Evolutionary conservation across 2,113 vertebrate genomes (phyloP), one percentile per base, ranked within the genome.

Genomic region (Ammodytes dubius): DNA sequence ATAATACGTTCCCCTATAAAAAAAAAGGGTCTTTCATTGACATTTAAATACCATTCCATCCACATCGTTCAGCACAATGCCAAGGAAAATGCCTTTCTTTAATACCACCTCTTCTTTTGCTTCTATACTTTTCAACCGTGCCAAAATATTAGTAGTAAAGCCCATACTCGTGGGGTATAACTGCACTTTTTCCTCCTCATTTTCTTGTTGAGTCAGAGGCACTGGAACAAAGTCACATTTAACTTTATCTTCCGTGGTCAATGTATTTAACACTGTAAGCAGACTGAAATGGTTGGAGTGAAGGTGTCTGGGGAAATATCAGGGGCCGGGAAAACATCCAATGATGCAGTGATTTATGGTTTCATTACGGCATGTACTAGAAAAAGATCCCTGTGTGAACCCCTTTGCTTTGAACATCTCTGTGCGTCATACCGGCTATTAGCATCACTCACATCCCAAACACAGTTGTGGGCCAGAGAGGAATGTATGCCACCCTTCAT

Each of bases 271-370:
- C 84, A 85, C 76, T 87, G 85, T 84, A 90, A 90, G 82, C 83
- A 85, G 77, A 77, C 74, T 64, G 79, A 79, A 88, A 91, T 43
- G 81, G 82, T 76, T 80, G 70, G 80, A 91, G 76, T 65, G 74
- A 87, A 85, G 77, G 76, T 83, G 88, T 87, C 91, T 88, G 81
- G 89, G 90, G 90, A 94, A 93, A 93, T 91, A 90, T 91, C 90
- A 86, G 72, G 69, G 12, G 63, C 88, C 79, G 85, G 82, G 93
- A 92, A 86, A 84, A 84, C n/a, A 60, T 89, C 88, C 91, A 90
- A 87, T 89, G 85, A 93, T 85, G 87, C 76, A 66, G 79, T 93
- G 93, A 93, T 94, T 93, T 93, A 94, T 93, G 81, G 86, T 91
- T 90, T 91, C 88, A 91, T 93, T 93, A 90, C 78, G 45, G 74